Conservation (phyloP, 2,113 vertebrate genomes). For the Catagonus wagneri region DNA sequence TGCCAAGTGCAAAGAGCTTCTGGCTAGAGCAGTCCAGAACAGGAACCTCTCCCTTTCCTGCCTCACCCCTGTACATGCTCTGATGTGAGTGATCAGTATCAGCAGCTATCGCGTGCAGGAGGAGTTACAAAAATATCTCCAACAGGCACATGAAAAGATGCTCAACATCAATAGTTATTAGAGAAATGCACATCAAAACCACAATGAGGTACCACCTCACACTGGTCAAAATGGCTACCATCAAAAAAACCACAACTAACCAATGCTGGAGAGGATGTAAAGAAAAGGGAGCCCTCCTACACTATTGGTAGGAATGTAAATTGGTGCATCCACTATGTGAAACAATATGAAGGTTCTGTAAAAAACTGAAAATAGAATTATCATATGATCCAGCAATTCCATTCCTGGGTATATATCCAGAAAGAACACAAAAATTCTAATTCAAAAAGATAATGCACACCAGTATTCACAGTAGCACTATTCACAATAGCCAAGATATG, state of each 20-base stretch:
- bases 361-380: neutral
- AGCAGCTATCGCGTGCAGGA: neutral
- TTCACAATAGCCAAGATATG: neutral
- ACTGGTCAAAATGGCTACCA: neutral
- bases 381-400: neutral
- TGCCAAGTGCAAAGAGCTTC: neutral
- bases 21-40: no score
- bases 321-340: neutral
- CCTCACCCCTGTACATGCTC: no score
- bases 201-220: neutral
- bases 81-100: accelerated
- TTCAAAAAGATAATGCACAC: neutral
- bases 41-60: neutral
- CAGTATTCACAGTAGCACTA: neutral
- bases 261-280: neutral
- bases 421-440: neutral
- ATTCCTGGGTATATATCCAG: neutral
- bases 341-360: neutral
- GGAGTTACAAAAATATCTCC: neutral
- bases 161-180: neutral
- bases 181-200: neutral
- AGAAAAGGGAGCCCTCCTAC: neutral
- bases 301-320: neutral
- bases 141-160: neutral
- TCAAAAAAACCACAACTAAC: neutral